Base-by-base conservation (phyloP, 2,888 invertebrate genomes). In the Pterostichus madidus region DNA sequence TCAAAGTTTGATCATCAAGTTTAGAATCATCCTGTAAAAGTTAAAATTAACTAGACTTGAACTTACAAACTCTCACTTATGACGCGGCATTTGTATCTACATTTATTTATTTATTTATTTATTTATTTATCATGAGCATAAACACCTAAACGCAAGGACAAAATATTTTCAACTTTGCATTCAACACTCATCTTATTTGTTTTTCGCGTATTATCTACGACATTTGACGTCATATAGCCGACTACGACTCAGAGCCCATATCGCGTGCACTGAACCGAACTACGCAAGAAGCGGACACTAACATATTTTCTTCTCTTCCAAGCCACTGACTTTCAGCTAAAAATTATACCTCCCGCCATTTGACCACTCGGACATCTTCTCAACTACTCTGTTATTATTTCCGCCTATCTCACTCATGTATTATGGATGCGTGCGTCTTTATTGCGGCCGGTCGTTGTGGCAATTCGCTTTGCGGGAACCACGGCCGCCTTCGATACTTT, bases 231-330 rank as follows among this genome's bases (percentile, higher is more conserved):
- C 24, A 24, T 24, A 24, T 24, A 24, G 24, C 24, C 24, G 24
- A 24, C 24, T 24, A 24, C 24, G 24, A 24, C 24, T 56, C 24
- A 17, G 8, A 13, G 5, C 56, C 15, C 39, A 8, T 39, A 39
- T 64, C 35, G 64, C 39, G 77, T 17, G 52, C 64, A 83, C 46
- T 77, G 81, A 81, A 81, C 64, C 53, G 39, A 49, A 59, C 15
- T 8, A 17, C 53, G 7, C n/a, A 68, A 68, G 64, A 49, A 77
- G 59, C 49, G 86, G 87, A 87, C 86, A 87, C 86, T 87, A 88
- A 88, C 88, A 89, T 89, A 89, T 89, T 89, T 87, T 86, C 86
- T 88, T 87, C 87, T 88, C 88, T 89, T 89, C 88, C 89, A 86
- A 87, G 86, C 87, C 87, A 88, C 87, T 88, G 87, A 87, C 86